Base-by-base conservation (phyloP, 1,140 invertebrate species). In the Drosophila sucinea region DNA sequence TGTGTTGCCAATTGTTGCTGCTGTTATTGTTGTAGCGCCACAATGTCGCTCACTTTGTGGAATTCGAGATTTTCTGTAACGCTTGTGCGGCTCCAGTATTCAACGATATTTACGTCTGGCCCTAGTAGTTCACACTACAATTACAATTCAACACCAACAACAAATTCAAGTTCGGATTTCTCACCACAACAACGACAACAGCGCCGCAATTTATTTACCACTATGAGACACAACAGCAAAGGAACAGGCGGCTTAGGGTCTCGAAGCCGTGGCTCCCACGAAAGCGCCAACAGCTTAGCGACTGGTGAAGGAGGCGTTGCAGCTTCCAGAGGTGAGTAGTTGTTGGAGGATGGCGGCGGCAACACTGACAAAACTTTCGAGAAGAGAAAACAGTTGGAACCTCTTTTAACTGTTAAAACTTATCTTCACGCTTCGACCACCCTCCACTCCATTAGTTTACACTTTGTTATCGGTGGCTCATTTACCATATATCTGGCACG, bases 31-130 rank as follows among this genome's bases (percentile, higher is more conserved):
- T 65, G 11, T 23, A 10, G 54, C 5, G n/a, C 38, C 35, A 68
- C 70, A 10, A 89, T 87, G 84, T 74, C 81, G 58, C 70, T 85
- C 8, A 81, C 60, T 58, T 32, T 89, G 67, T 89, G 84, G 84
- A 87, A 77, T 71, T 89, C 80, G 44, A 84, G 84, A 89, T 71
- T 80, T 67, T 79, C 67, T 33, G 66, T 89, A 58, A 84, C 81
- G 51, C 67, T 89, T 27, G 55, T 78, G 32, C 85, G 84, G 30
- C 84, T 85, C 33, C 84, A 90, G 81, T 79, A 87, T 60, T 69
- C 84, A 33, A 78, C 80, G 81, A 78, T 84, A 56, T 81, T 89
- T 61, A 81, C 77, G 77, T 89, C 77, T 69, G 66, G 56, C 58
- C 23, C 25, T 63, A 56, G 44, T 47, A 55, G 44, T 27, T 44